Conservation (phyloP, 2,797 vertebrate genomes). For the Coluber constrictor region DNA sequence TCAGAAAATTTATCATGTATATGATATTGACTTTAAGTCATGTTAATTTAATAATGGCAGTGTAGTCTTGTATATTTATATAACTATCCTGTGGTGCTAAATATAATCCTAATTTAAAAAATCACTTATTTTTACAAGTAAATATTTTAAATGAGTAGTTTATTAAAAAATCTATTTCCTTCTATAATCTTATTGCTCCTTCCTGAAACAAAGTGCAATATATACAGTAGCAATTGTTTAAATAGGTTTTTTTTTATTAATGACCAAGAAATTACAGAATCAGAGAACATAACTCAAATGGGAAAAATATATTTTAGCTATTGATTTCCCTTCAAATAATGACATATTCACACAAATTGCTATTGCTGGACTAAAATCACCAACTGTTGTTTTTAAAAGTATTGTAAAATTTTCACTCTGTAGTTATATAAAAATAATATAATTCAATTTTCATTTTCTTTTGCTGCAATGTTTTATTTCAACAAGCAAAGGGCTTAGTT, state of each 20-base stretch:
- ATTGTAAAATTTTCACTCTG: background rate
- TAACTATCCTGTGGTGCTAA: constrained; percentile 39
- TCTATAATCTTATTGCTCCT: constrained; percentile 1
- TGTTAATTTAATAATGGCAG: constrained; percentile 54
- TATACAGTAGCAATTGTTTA: background rate
- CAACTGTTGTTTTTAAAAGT: background rate
- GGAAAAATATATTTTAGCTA: background rate
- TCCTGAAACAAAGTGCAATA: background rate
- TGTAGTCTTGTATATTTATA: constrained; percentile 65
- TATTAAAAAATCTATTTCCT: constrained; percentile 13
- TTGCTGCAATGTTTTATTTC: background rate
- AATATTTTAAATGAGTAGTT: background rate
- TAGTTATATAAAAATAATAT: background rate
- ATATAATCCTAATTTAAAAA: constrained; percentile 29
- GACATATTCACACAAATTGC: background rate
- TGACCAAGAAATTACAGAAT: background rate
- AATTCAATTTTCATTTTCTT: background rate
- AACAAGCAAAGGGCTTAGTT: background rate
- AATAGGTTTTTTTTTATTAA: background rate
- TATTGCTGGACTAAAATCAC: background rate
- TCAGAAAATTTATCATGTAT: constrained; percentile 29
- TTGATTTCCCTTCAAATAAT: constrained; percentile 20
- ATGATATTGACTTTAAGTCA: background rate
- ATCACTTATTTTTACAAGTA: background rate
- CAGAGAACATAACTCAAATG: constrained; percentile 14